phyloP scores from a whole-genome alignment of 2,113 vertebrate species.

The Chaetodon trifascialis region DNA sequence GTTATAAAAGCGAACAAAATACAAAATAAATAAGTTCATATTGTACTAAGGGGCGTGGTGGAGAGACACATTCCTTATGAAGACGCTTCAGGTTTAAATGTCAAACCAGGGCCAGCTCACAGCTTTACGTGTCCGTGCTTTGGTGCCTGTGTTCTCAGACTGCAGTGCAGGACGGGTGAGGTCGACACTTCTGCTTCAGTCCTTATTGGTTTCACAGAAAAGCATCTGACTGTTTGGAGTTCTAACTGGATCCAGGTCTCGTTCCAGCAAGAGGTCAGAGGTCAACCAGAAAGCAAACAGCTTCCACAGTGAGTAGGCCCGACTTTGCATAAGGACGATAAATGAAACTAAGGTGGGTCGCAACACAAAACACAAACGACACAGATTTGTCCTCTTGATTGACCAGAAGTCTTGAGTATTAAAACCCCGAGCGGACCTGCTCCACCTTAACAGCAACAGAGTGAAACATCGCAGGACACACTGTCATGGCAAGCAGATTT shows the following conservation, averaged over 20 bases:
- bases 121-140: conserved; percentile 21
- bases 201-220: conserved; percentile 35
- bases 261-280: conserved; percentile 53
- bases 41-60: conserved; percentile 61
- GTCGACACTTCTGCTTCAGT: conserved; percentile 29
- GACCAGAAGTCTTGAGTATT: neutral
- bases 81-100: conserved; percentile 39
- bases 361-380: conserved; percentile 20
- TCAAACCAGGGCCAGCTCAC: conserved; percentile 39
- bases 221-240: neutral
- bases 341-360: conserved; percentile 9
- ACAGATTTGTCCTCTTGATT: conserved; percentile 15
- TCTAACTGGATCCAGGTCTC: conserved; percentile 38
- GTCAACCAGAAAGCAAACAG: conserved; percentile 59
- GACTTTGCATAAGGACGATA: conserved; percentile 61
- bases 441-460: conserved; percentile 11
- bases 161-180: conserved; percentile 27
- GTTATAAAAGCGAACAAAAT: conserved; percentile 84
- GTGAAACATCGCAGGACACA: conserved; percentile 17
- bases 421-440: conserved; percentile 2
- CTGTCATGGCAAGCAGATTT: neutral
- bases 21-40: conserved; percentile 84
- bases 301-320: conserved; percentile 77
- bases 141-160: conserved; percentile 46
- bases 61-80: conserved; percentile 63